Evolutionary conservation across 2,888 invertebrate genomes (phyloP).

Genomic region (Ischnura elegans): DNA sequence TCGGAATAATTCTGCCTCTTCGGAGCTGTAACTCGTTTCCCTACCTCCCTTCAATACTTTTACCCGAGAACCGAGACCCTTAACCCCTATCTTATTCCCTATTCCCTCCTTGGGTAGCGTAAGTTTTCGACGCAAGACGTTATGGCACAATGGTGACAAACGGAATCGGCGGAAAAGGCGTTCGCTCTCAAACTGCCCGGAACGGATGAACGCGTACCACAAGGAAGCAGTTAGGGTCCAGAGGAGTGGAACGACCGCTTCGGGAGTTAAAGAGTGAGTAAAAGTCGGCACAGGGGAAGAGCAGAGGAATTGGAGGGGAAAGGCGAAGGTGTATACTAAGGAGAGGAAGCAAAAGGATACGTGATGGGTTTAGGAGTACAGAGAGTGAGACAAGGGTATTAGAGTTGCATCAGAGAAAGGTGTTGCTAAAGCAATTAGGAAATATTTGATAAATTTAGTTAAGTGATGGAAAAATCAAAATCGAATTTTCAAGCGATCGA

Average conservation of each 20-base stretch:
- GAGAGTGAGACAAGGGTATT: no score
- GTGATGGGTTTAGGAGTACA: no score
- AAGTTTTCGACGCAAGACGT: constrained; percentile 62
- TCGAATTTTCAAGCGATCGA: no score
- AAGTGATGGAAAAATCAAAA: no score
- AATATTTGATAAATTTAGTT: no score
- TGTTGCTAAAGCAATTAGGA: no score
- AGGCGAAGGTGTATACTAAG: neutral
- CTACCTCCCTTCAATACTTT: neutral
- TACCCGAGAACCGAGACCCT: no score
- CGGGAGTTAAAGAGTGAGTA: constrained; percentile 27
- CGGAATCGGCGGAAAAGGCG: constrained; percentile 43
- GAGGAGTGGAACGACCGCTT: constrained; percentile 54
- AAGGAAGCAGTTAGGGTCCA: constrained; percentile 59
- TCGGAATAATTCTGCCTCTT: neutral
- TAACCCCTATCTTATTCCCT: neutral
- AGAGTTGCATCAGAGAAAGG: no score
- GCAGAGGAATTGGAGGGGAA: no score
- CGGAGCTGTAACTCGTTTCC: neutral
- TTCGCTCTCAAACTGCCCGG: constrained; percentile 62
- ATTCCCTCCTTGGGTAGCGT: constrained; percentile 34
- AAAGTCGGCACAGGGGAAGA: neutral
- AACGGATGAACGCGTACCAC: constrained; percentile 62
- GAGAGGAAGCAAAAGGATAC: no score
- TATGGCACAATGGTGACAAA: constrained; percentile 66